Base-by-base conservation (phyloP, 2,888 invertebrate genomes). In the Julus scandinavius region DNA sequence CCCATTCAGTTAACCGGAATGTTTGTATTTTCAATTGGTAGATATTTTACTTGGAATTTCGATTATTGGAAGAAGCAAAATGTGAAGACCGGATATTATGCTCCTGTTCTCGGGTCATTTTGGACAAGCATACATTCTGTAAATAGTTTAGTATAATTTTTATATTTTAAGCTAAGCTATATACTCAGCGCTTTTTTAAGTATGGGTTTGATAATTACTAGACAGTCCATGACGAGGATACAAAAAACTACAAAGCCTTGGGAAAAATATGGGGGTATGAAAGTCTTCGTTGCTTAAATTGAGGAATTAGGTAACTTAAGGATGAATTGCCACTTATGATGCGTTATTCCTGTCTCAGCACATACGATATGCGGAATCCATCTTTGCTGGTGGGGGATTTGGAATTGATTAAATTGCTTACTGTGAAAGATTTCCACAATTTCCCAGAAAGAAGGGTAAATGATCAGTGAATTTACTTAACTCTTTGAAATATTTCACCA, bases 241-340 rank as follows among this genome's bases (percentile, higher is more conserved):
- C 45, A 40, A 20, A 50, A 40, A 9, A 50, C 20, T 50, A 29
- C 29, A 49, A 87, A 17, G 17, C 29, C 15, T 54, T 50, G 13
- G 87, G 58, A 87, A 87, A 87, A 87, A 40, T 87, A 29, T 87
- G 54, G 45, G 87, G 87, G 87, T 87, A 87, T n/a, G 29, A 4
- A 13, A 7, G 9, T 72, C 9, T 72, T 72, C 29, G 1, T 45
- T 45, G 7, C 7, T 7, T 7, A 45, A 7, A 7, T 45, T 7
- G 5, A 45, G 5, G 7, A 7, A 45, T 45, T 45, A 45, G 7
- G 6, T 45, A 45, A 7, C 5, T 45, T 45, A 7, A 45, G 4
- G 6, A 13, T 54, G 54, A 1, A 54, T 54, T 54, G 6, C 11
- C 17, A 11, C 11, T 7, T 45, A 45, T 45, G 45, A 38, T 87